Conservation (phyloP, 2,888 invertebrate genomes). For the Thalpophila matura region DNA sequence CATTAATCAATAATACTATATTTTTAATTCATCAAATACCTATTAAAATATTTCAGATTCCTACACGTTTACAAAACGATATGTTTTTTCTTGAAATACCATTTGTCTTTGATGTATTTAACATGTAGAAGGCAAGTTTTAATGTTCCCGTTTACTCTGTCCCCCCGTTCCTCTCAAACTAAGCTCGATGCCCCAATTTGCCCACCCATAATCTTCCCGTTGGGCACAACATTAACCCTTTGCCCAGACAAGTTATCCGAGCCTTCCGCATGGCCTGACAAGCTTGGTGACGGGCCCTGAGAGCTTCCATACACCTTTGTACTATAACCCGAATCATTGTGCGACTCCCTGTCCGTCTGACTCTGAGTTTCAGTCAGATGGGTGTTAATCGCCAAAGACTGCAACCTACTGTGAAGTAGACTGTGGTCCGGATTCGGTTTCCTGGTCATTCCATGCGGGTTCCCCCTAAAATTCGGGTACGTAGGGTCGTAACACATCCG, state of each 20-base stretch:
- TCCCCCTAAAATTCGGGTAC: constrained; percentile 75
- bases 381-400: constrained; percentile 88
- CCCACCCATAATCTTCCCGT: constrained; percentile 74
- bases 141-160: constrained; percentile 18
- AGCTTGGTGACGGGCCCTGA: constrained; percentile 94
- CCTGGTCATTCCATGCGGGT: constrained; percentile 74
- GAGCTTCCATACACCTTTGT: constrained; percentile 95
- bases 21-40: neutral
- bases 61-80: too few relatives aligned
- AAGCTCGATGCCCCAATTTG: constrained; percentile 92
- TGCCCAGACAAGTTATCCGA: constrained; percentile 84
- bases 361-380: constrained; percentile 87
- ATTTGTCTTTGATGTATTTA: neutral
- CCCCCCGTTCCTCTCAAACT: constrained; percentile 82
- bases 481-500: constrained; percentile 80
- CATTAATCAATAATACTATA: neutral
- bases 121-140: constrained; percentile 19
- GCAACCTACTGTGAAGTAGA: constrained; percentile 85
- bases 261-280: constrained; percentile 91
- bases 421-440: constrained; percentile 84
- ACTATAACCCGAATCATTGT: constrained; percentile 96
- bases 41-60: neutral
- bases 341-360: constrained; percentile 92
- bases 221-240: constrained; percentile 77
- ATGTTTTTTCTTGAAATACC: neutral